A percentile compares a stretch with the other conserved stretches of the same genome.
phyloP scores from a whole-genome alignment of 2,113 vertebrate genomes.

The Blennius ocellaris region DNA sequence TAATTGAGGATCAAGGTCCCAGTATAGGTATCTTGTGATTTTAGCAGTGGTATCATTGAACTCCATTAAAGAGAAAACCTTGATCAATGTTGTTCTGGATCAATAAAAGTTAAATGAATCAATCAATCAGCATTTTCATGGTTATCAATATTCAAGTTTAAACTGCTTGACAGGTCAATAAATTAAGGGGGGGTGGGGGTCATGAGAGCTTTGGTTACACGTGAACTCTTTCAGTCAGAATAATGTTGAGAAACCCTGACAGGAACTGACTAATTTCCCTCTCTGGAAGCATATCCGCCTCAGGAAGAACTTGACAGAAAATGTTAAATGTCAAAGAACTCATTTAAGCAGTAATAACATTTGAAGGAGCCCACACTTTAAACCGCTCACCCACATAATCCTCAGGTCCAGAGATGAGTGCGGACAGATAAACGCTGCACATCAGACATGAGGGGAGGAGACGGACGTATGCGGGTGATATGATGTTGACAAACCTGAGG shows the following conservation, averaged over 20 bases:
- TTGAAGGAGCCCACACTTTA: conserved; percentile 9
- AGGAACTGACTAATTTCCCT: conserved; percentile 6
- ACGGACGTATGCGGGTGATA: conserved; percentile 24
- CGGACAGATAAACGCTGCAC: conserved; percentile 42
- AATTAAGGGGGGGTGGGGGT: neutral
- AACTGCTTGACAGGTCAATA: too few relatives aligned
- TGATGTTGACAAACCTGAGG: conserved; percentile 71
- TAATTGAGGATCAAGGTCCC: too few relatives aligned
- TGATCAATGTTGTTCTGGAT: too few relatives aligned
- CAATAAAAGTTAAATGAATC: too few relatives aligned
- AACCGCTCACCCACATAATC: conserved; percentile 6
- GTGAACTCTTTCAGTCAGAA: neutral
- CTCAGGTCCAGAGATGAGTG: conserved; percentile 12
- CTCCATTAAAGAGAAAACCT: too few relatives aligned
- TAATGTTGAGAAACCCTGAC: conserved; percentile 7
- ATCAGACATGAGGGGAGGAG: conserved; percentile 30
- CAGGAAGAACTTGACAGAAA: neutral
- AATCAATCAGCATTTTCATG: too few relatives aligned
- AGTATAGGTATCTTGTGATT: too few relatives aligned
- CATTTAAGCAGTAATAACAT: conserved; percentile 12
- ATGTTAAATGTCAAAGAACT: conserved; percentile 18
- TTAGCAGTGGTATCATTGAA: too few relatives aligned
- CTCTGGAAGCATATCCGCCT: neutral
- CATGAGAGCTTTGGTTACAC: neutral
- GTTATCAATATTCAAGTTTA: too few relatives aligned